A percentile compares a stretch with the other conserved stretches of the same genome.
Evolutionary conservation across 2,113 vertebrate genomes (phyloP).

Genomic region (Cromileptes altivelis): DNA sequence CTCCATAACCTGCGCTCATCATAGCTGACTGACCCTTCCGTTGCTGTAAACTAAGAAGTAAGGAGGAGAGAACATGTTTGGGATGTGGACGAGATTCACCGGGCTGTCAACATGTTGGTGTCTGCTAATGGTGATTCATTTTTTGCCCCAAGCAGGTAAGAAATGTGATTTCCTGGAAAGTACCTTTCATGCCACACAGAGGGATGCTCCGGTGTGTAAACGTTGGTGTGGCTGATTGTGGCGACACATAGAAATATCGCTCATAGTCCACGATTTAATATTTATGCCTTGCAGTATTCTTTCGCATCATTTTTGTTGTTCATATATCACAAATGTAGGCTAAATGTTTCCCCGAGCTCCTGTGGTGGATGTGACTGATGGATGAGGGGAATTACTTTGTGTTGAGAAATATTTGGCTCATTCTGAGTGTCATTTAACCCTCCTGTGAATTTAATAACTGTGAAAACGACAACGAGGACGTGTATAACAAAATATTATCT

Average conservation of each 20-base stretch:
- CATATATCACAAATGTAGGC: no score
- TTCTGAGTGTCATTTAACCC: no score
- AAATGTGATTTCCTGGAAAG: background rate
- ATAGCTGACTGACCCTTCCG: background rate
- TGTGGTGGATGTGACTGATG: background rate
- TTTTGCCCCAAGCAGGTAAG: slow-evolving; percentile 68
- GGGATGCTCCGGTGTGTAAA: background rate
- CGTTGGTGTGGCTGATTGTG: background rate
- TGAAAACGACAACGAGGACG: background rate
- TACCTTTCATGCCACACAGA: background rate
- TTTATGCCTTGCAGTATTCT: background rate
- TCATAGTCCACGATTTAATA: background rate
- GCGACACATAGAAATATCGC: background rate
- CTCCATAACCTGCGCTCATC: background rate
- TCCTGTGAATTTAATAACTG: background rate
- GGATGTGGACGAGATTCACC: slow-evolving; percentile 39
- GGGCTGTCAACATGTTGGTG: slow-evolving; percentile 55
- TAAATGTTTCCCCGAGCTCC: background rate
- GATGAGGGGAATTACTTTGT: background rate
- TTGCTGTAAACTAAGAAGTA: background rate
- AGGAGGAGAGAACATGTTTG: slow-evolving; percentile 51
- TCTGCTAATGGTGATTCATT: slow-evolving; percentile 67
- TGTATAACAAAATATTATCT: background rate
- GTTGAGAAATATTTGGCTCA: background rate
- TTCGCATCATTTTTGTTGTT: background rate